Conservation (phyloP, 92 coral and sea anemone genomes). For the Zoanthus sansibaricus region DNA sequence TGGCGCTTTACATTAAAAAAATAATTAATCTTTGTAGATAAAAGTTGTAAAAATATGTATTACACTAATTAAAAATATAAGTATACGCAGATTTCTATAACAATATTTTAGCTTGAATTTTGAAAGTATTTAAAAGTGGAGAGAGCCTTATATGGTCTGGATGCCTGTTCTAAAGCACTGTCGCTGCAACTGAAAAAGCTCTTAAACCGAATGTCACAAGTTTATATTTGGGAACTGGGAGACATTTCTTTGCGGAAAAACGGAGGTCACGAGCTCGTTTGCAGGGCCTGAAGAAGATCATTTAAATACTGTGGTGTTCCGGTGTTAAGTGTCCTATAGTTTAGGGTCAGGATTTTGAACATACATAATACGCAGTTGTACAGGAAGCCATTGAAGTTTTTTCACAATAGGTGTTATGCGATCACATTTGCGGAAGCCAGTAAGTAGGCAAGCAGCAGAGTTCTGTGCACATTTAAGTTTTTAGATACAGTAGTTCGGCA, state of each 20-base stretch:
- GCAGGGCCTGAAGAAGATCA: conserved; percentile 14
- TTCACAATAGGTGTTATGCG: conserved; percentile 35
- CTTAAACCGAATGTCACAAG: conserved; percentile 1
- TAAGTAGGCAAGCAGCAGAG: conserved; percentile 14
- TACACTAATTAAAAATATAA: neutral
- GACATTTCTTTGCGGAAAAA: conserved; percentile 15
- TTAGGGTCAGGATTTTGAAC: conserved; percentile 20
- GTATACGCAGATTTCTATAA: neutral
- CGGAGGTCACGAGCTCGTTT: conserved; percentile 8
- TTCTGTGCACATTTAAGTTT: too few relatives aligned
- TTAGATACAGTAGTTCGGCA: too few relatives aligned
- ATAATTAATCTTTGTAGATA: too few relatives aligned
- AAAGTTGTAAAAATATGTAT: too few relatives aligned
- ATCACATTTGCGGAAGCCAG: conserved; percentile 12
- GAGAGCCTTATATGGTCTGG: conserved; percentile 11
- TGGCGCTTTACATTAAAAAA: too few relatives aligned
- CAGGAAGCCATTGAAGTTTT: conserved; percentile 39
- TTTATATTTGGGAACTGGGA: neutral
- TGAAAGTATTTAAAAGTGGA: neutral
- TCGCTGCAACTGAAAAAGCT: conserved; percentile 30
- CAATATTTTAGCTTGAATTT: neutral
- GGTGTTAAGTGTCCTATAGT: conserved; percentile 15
- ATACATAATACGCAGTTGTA: conserved; percentile 1
- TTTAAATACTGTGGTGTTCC: conserved; percentile 27
- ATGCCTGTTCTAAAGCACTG: conserved; percentile 6